Conservation (phyloP, 2,888 invertebrate genomes). For the Zygogramma bicolorata region DNA sequence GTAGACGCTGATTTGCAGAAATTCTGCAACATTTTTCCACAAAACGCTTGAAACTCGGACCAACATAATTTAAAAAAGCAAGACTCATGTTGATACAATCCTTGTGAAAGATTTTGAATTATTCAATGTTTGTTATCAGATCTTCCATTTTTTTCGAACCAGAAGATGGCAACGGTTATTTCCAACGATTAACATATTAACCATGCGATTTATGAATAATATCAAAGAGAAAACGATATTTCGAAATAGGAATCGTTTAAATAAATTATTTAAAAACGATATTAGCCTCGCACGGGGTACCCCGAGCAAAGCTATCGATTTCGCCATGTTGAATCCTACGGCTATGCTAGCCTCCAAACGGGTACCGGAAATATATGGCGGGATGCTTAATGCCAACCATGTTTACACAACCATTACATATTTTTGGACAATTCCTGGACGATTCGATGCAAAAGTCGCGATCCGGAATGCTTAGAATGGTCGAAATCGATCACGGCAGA, state of each 20-base stretch:
- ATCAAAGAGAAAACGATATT: background rate
- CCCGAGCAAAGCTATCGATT: constrained; percentile 54
- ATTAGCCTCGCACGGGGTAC: constrained; percentile 48
- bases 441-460: background rate
- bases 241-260: constrained; percentile 4
- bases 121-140: background rate
- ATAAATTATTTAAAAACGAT: constrained; percentile 16
- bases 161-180: background rate
- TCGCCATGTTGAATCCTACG: constrained; percentile 60
- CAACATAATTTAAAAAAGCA: too few relatives aligned
- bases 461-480: too few relatives aligned
- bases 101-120: background rate
- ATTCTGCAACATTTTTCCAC: too few relatives aligned
- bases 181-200: background rate
- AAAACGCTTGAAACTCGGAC: too few relatives aligned
- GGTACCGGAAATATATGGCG: constrained; percentile 60
- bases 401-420: constrained; percentile 53
- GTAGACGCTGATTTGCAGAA: too few relatives aligned
- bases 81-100: background rate
- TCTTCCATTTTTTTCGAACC: background rate
- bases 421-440: background rate
- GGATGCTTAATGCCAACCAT: constrained; percentile 58
- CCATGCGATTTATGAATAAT: background rate
- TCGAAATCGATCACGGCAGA: too few relatives aligned
- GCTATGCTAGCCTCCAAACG: constrained; percentile 62